Evolutionary conservation across 2,113 vertebrate genomes (phyloP), one percentile per base, ranked within the genome.

Genomic region (Pluvialis apricaria): DNA sequence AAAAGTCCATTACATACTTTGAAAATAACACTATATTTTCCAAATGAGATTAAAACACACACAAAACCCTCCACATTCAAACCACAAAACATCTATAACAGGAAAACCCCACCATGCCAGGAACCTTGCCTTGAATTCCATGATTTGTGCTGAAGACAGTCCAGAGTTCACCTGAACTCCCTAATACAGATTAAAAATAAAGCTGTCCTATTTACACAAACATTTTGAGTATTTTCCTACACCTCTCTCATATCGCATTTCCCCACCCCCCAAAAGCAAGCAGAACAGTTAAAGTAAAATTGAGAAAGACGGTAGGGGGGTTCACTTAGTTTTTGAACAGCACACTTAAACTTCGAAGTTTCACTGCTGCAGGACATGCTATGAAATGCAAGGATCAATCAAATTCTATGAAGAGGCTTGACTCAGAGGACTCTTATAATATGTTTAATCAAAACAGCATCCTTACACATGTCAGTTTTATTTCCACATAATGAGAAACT

Each of bases 231-330:
- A 15, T n/a, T 86, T 88, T 71, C 69, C 52, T 34, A 38, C 77
- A 52, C 7, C 42, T 60, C 17, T 22, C 10, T 22, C 17, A 25
- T 10, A 82, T 22, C 64, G 4, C 3, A 20, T 42, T 62, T 87
- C 26, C 4, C 19, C 29, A 73, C 8, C 2, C 4, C 16, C 10
- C 5, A 13, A 82, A 83, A 36, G 4, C 31, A 85, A 72, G 26
- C 31, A 73, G 15, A 91, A 47, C 3, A 49, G 13, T 47, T 25
- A 52, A 68, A 5, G 22, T 51, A 38, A 75, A 90, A 58, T 5
- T 34, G 31, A 92, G 58, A 38, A 75, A 72, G 20, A 65, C 0
- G 0, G 34, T 6, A 54, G 28, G 5, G 11, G 3, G 11, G 5
- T 24, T 15, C 40, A 15, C 45, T 86, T 42, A 26, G 29, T 15